Base-by-base conservation (phyloP, 2,797 vertebrate genomes). In the Setipinna tenuifilis region DNA sequence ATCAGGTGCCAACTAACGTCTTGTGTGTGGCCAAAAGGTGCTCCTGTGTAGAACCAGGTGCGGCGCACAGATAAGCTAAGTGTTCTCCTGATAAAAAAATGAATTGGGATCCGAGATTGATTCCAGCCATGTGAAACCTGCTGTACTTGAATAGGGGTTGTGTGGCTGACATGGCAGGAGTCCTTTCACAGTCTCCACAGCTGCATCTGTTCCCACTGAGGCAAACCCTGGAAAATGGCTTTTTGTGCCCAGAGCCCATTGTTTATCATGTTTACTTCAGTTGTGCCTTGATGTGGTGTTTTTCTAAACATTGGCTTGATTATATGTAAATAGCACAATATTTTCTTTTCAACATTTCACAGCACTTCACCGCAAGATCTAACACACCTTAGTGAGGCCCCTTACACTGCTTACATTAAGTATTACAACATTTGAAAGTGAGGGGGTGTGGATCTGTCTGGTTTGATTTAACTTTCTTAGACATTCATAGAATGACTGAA, bases 181-280 rank as follows among this genome's bases (percentile, higher is more conserved):
- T 17, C 23, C 31, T 44, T 19, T 78, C 28, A 71, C 25, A 25
- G 28, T 25, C 31, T 78, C 35, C 9, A 44, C 35, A 44, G 71
- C 71, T 78, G 31, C 23, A 78, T 78, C 16, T 78, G 71, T 78
- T 78, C 65, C 65, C 65, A 78, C 35, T 78, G 71, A 78, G 5
- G 71, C 31, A 41, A 44, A 16, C 5, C 9, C 35, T 41, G 71
- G 16, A 21, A 54, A 44, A 44, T 19, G 35, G 31, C 31, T 78
- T 78, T 23, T 11, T 65, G 61, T 65, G 61, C 50, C 7, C 50
- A 54, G 50, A 1, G 9, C 50, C 61, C 21, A 61, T 71, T 71
- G 28, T 78, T 41, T 21, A 44, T 41, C 17, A 25, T 19, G 19
- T 59, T 21, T 6, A 2, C 71, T 78, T 44, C 16, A 78, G 19